These are phyloP conservation scores for Garra rufa DNA, from an alignment of 2,113 vertebrate genomes.

Conservation along the genomic window DNA sequence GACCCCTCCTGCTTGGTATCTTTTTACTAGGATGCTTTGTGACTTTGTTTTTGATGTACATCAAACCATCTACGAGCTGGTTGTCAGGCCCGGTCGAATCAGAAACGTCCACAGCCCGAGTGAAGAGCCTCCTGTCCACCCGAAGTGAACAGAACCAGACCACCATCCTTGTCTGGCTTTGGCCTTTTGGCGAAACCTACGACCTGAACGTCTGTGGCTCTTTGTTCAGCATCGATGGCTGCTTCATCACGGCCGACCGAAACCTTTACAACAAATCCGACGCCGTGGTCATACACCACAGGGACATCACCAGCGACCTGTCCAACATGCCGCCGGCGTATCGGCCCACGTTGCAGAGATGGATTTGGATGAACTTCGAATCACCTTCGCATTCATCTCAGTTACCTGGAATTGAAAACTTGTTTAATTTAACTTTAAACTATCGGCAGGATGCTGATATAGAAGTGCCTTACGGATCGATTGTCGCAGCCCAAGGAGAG, in stretches of 20 bases:
- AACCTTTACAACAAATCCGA: slow-evolving; percentile 90
- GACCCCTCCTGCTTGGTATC: slow-evolving; percentile 89
- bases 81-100: slow-evolving; percentile 89
- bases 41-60: slow-evolving; percentile 93
- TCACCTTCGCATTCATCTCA: slow-evolving; percentile 93
- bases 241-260: slow-evolving; percentile 90
- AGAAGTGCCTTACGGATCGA: slow-evolving; percentile 96
- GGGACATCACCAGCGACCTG: slow-evolving; percentile 90
- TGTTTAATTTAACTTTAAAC: slow-evolving; percentile 95
- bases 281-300: slow-evolving; percentile 92
- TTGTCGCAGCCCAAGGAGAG: slow-evolving; percentile 84
- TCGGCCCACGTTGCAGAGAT: slow-evolving; percentile 93
- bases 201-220: slow-evolving; percentile 87
- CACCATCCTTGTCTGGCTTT: slow-evolving; percentile 92
- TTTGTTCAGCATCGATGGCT: slow-evolving; percentile 90
- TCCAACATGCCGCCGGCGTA: slow-evolving; percentile 89
- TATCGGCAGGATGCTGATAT: slow-evolving; percentile 95
- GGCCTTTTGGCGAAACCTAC: slow-evolving; percentile 95
- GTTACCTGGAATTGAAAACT: slow-evolving; percentile 88
- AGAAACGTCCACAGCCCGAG: slow-evolving; percentile 85
- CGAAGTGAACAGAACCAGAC: slow-evolving; percentile 89
- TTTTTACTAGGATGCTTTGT: slow-evolving; percentile 92
- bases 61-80: slow-evolving; percentile 94
- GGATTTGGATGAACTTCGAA: slow-evolving; percentile 99
- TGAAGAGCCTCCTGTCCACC: slow-evolving; percentile 88